These are phyloP conservation scores for Paedocypris micromegethes DNA, from an alignment of 2,797 vertebrate genomes.

Conservation along the genomic window DNA sequence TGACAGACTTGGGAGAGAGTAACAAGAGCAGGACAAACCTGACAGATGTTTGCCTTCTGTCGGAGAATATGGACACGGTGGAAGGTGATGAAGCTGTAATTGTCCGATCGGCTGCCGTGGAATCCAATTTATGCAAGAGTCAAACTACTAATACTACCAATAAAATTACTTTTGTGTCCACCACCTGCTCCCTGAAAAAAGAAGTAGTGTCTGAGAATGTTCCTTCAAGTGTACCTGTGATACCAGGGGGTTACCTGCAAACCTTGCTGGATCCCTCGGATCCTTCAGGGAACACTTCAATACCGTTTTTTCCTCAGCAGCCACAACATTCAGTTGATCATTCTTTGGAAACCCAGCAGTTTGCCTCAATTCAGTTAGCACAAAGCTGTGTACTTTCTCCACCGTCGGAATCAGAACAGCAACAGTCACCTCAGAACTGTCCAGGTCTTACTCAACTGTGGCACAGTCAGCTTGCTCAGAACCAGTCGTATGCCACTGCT, in stretches of 20 bases:
- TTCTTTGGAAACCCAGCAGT: constrained; percentile 81
- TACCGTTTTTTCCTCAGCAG: constrained; percentile 87
- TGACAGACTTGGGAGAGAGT: constrained; percentile 73
- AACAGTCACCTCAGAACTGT: constrained; percentile 86
- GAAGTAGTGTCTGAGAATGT: constrained; percentile 80
- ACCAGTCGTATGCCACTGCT: constrained; percentile 70
- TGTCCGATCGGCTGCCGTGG: constrained; percentile 72
- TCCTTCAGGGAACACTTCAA: constrained; percentile 78
- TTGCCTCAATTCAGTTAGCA: constrained; percentile 82
- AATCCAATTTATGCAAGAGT: constrained; percentile 80
- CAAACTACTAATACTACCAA: constrained; percentile 73
- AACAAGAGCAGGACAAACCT: constrained; percentile 66
- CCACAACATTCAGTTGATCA: constrained; percentile 77
- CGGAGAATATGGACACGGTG: constrained; percentile 75
- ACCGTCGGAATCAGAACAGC: constrained; percentile 90
- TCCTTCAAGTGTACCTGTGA: constrained; percentile 84
- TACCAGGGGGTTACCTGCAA: constrained; percentile 97
- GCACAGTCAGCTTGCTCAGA: constrained; percentile 72
- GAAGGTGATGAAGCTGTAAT: constrained; percentile 72
- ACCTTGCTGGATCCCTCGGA: constrained; percentile 96
- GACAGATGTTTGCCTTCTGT: constrained; percentile 65
- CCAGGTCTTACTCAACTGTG: constrained; percentile 81
- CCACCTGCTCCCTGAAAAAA: constrained; percentile 88
- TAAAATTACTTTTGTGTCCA: constrained; percentile 86
- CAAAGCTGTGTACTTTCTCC: constrained; percentile 92